Conservation (phyloP, 2,113 vertebrate species). For the Xyliphius kryptos region DNA sequence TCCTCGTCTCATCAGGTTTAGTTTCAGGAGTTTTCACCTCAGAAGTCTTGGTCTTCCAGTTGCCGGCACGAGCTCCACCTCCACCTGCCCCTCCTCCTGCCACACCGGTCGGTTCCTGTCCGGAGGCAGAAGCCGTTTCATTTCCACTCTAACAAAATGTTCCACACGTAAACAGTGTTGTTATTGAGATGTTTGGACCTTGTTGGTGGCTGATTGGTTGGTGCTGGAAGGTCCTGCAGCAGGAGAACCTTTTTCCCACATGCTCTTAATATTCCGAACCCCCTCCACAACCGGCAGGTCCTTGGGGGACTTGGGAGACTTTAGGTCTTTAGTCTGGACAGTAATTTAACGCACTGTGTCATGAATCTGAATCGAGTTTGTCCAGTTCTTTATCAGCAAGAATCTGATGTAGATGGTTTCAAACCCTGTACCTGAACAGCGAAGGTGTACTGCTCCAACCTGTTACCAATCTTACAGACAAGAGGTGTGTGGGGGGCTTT, state of each 20-base stretch:
- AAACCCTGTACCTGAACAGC: conserved; percentile 77
- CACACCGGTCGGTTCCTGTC: too few relatives aligned
- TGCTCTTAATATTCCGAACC: conserved; percentile 87
- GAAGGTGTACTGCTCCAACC: conserved; percentile 85
- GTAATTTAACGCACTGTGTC: neutral
- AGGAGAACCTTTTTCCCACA: conserved; percentile 89
- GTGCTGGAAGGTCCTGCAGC: conserved; percentile 49
- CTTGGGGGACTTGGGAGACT: conserved; percentile 68
- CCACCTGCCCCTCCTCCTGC: too few relatives aligned
- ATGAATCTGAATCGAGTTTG: too few relatives aligned
- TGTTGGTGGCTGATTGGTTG: conserved; percentile 72
- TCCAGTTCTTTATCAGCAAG: too few relatives aligned
- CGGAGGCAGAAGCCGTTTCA: too few relatives aligned
- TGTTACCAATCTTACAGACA: conserved; percentile 89
- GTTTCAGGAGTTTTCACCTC: conserved; percentile 41
- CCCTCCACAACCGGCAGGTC: conserved; percentile 82
- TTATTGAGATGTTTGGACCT: conserved; percentile 72
- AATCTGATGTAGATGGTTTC: too few relatives aligned
- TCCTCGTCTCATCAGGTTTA: conserved; percentile 1
- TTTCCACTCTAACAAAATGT: too few relatives aligned
- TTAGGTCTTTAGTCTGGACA: conserved; percentile 76
- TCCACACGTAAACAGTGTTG: too few relatives aligned
- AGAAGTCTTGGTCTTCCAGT: neutral
- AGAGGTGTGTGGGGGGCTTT: conserved; percentile 75
- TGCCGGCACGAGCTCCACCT: too few relatives aligned